These are phyloP conservation scores for Elephantulus edwardii DNA, from an alignment of 2,113 vertebrate species.

Conservation along the genomic window DNA sequence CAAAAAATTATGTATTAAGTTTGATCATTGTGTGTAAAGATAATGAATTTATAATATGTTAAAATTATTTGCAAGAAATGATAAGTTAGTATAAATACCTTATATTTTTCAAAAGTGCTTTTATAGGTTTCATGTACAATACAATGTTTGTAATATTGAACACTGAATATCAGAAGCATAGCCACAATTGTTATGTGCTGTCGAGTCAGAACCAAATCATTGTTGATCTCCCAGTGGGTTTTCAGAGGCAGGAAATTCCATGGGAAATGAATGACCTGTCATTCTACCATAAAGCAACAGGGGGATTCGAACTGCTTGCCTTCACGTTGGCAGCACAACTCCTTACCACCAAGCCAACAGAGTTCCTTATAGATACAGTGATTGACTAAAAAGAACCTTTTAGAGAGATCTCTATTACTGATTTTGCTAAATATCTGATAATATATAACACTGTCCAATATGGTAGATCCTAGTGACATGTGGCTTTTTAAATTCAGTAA, in stretches of 20 bases:
- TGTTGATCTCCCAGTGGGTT: too few relatives aligned
- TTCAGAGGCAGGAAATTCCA: too few relatives aligned
- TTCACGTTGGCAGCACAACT: too few relatives aligned
- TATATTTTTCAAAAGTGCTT: constrained; percentile 17
- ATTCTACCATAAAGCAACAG: too few relatives aligned
- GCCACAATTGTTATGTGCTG: too few relatives aligned
- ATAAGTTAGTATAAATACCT: constrained; percentile 4
- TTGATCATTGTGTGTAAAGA: constrained; percentile 16
- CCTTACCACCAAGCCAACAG: too few relatives aligned
- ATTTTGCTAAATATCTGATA: constrained; percentile 9
- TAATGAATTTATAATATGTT: constrained; percentile 8
- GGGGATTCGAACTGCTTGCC: too few relatives aligned
- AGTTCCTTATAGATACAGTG: background rate
- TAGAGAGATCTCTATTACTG: background rate
- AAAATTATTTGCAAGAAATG: constrained; percentile 42
- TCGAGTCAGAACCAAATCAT: too few relatives aligned
- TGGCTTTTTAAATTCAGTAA: constrained; percentile 35
- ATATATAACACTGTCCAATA: background rate
- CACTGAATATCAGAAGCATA: constrained; percentile 3
- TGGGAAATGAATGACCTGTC: too few relatives aligned
- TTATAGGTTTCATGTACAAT: background rate
- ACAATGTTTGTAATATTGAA: background rate
- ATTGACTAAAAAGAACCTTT: background rate
- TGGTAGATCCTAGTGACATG: background rate
- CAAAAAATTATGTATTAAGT: constrained; percentile 9